These are phyloP conservation scores for Sciurus niger DNA, from an alignment of 2,113 vertebrate species.

Conservation along the genomic window DNA sequence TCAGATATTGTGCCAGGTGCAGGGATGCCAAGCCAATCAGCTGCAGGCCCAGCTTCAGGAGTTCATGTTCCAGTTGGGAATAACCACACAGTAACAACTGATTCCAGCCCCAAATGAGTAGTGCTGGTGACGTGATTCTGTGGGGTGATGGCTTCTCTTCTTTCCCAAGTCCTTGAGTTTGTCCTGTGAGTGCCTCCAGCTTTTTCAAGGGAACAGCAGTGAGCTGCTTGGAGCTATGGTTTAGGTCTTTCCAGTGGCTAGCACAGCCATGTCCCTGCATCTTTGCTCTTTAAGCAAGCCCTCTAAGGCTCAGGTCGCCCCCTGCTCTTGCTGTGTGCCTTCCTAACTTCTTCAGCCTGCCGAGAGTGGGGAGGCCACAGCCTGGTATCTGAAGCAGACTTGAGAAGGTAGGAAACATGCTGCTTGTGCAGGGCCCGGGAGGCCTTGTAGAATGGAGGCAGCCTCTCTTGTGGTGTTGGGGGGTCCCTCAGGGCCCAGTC, in stretches of 20 bases:
- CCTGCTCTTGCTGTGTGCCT: neutral
- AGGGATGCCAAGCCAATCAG: neutral
- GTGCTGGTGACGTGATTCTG: neutral
- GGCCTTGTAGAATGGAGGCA: neutral
- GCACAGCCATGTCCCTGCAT: neutral
- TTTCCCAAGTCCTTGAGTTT: neutral
- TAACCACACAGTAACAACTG: neutral
- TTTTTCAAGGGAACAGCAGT: neutral
- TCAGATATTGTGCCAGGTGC: neutral
- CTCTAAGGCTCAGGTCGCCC: neutral
- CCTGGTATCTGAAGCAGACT: neutral
- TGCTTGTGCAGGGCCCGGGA: neutral
- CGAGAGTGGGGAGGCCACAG: neutral
- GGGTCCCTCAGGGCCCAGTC: neutral
- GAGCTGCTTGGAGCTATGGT: neutral
- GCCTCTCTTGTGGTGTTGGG: slow-evolving; percentile 11
- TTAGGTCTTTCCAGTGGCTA: neutral
- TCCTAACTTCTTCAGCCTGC: neutral
- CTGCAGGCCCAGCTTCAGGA: neutral
- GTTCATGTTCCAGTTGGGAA: neutral
- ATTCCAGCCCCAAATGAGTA: neutral
- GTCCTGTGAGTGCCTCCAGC: neutral
- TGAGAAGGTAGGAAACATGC: neutral
- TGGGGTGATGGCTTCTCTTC: neutral
- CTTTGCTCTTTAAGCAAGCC: neutral